Base-by-base conservation (phyloP, 2,888 invertebrate genomes). In the Tenthredo notha region DNA sequence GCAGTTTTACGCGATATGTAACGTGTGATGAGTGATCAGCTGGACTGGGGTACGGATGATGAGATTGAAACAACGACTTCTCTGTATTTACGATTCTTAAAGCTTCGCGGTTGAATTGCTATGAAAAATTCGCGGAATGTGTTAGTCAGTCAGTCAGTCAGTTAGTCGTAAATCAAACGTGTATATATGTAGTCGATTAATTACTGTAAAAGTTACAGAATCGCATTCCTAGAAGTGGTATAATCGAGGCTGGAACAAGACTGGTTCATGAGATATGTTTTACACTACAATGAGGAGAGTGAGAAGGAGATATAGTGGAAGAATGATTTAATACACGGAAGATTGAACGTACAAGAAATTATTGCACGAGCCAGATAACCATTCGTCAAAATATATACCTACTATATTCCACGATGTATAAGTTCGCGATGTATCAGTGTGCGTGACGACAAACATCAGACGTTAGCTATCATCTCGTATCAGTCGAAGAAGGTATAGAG, bases 321-420 rank as follows among this genome's bases (percentile, higher is more conserved):
- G 18, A 74, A 74, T 47, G 43, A 74, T 74, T 74, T 37, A 43
- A 74, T 74, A 74, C 21, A 74, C 67, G 29, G 43, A 43, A 74
- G 25, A 74, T 74, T 74, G 47, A 43, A 74, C 74, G 74, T 74
- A 40, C 67, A 7, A 67, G 67, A 67, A 67, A 5, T 67, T 67
- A 33, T 67, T 67, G 67, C 67, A 67, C 67, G 67, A 67, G 12
- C 67, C 67, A 18, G 67, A 67, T 18, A 67, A 67, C 67, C 67
- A 67, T 67, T 67, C 67, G 67, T 67, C 67, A 33, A 33, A 67
- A 67, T 67, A 33, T 25, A 61, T 12, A 67, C 33, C 15, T 12
- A 67, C 33, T 33, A 6, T 67, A 29, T 33, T 18, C 33, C 0
- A 15, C 10, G 3, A 0, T 29, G 29, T 65, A 25, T 58, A 65